Conservation (phyloP, 1,140 invertebrate species). For the Brachionus plicatilis region DNA sequence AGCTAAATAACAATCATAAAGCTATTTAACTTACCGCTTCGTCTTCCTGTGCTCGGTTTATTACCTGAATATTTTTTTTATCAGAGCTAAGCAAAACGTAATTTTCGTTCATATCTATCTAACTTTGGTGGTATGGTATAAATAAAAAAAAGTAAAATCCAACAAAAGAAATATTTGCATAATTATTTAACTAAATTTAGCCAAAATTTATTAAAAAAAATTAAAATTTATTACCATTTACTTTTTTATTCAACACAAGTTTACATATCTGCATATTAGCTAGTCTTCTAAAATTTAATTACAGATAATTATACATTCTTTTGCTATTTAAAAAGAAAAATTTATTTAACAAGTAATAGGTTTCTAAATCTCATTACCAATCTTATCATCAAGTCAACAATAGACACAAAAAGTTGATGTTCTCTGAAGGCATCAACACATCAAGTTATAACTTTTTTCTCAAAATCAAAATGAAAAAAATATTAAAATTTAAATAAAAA, state of each 20-base stretch:
- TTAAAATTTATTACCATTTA: neutral
- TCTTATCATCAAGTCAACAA: no score
- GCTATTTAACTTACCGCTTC: neutral
- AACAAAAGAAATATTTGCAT: neutral
- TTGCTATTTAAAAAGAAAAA: no score
- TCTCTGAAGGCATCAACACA: no score
- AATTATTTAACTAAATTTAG: neutral
- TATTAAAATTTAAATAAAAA: no score
- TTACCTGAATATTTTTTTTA: neutral
- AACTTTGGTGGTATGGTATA: neutral
- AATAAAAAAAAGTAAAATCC: neutral
- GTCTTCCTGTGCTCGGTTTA: conserved; percentile 13
- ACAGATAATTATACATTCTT: no score
- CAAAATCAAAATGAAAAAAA: no score
- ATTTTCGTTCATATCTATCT: conserved; percentile 7
- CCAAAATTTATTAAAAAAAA: neutral
- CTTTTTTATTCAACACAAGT: neutral
- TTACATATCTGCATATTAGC: neutral
- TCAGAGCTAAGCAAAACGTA: neutral
- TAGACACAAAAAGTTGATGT: no score
- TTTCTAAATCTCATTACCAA: no score
- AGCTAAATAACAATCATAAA: neutral
- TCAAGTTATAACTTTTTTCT: no score
- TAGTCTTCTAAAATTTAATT: no score
- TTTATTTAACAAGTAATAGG: no score